These are phyloP conservation scores for Pica pica DNA, from an alignment of 2,113 vertebrate genomes.

Conservation along the genomic window DNA sequence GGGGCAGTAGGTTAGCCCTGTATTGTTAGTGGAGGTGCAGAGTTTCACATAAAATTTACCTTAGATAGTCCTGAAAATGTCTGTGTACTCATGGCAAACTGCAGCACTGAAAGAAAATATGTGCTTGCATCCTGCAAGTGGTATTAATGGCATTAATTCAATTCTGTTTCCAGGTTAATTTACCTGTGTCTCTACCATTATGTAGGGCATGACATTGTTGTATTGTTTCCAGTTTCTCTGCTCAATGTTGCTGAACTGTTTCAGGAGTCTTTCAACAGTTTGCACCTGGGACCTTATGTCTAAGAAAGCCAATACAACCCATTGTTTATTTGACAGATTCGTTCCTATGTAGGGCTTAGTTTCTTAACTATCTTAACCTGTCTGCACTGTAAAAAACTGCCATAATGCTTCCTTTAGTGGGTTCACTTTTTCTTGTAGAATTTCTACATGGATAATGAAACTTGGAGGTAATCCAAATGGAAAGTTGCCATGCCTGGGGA, in stretches of 20 bases:
- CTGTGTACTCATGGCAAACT: background rate
- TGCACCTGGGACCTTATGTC: background rate
- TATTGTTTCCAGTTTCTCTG: background rate
- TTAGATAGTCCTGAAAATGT: background rate
- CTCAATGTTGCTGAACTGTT: background rate
- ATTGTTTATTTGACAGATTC: background rate
- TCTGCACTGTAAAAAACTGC: background rate
- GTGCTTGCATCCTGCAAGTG: background rate
- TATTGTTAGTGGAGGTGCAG: background rate
- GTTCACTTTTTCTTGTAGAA: background rate
- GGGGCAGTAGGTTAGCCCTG: background rate
- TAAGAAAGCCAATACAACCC: background rate
- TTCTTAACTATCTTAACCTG: background rate
- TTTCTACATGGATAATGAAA: background rate
- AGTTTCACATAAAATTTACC: background rate
- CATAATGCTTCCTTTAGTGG: background rate
- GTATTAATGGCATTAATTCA: background rate
- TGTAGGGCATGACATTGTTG: background rate
- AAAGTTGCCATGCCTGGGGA: background rate
- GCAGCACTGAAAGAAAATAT: background rate
- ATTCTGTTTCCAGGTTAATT: constrained; percentile 4
- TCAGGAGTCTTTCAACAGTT: background rate
- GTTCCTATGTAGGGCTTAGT: background rate
- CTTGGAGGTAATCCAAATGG: background rate
- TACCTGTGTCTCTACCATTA: background rate